These are phyloP conservation scores for Deroptyus accipitrinus DNA, from an alignment of 2,113 vertebrate genomes.

Conservation along the genomic window DNA sequence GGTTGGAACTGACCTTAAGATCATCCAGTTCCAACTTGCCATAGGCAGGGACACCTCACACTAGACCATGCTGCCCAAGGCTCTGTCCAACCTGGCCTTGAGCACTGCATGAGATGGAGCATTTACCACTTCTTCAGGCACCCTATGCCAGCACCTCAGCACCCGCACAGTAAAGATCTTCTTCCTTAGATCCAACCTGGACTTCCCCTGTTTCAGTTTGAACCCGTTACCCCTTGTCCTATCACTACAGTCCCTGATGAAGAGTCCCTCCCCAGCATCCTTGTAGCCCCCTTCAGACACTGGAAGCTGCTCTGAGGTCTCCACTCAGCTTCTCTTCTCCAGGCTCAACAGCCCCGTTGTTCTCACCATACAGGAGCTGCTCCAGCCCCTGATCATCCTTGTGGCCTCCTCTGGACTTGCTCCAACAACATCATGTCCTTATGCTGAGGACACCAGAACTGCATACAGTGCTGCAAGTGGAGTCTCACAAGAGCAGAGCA, in stretches of 20 bases:
- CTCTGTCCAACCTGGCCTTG: background rate
- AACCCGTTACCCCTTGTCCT: too few species aligned
- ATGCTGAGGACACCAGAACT: background rate
- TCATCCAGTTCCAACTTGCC: background rate
- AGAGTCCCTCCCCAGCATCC: too few species aligned
- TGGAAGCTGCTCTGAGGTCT: too few species aligned
- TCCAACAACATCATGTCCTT: background rate
- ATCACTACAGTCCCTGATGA: too few species aligned
- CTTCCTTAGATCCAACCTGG: too few species aligned
- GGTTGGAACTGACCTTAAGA: background rate
- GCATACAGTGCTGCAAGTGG: background rate
- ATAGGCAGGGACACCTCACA: background rate
- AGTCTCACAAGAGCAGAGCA: background rate
- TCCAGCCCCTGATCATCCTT: background rate
- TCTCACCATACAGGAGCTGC: background rate
- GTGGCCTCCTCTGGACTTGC: background rate
- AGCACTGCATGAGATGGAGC: background rate
- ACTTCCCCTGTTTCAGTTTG: too few species aligned
- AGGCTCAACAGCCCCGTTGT: too few species aligned
- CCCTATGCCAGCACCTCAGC: background rate
- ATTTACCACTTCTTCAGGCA: background rate
- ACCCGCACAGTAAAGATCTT: too few species aligned
- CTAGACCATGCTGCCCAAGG: accelerated
- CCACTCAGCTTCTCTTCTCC: too few species aligned
- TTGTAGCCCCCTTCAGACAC: too few species aligned